phyloP scores from a whole-genome alignment of 2,888 invertebrate species.

The Loripinus fragilis region DNA sequence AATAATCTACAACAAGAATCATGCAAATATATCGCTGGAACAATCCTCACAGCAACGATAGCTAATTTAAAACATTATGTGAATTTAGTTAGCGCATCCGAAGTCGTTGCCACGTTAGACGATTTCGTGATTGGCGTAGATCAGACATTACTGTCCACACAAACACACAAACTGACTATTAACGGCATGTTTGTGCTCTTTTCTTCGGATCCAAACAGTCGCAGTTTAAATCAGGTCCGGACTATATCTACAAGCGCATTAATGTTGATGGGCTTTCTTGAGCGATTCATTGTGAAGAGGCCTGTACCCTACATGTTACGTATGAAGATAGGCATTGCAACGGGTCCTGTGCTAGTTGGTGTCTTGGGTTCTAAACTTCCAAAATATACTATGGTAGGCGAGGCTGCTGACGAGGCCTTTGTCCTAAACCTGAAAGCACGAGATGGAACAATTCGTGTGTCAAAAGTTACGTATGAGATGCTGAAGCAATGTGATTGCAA shows the following conservation, averaged over 20 bases:
- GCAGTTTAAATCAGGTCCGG: not conserved
- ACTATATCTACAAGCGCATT: not conserved
- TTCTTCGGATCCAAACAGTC: not conserved
- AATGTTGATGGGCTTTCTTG: slow-evolving; percentile 2
- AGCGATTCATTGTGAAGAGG: not conserved
- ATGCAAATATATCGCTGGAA: not conserved
- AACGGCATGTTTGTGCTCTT: not conserved
- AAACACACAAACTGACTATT: not conserved
- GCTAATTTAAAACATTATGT: not conserved
- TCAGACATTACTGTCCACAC: not conserved
- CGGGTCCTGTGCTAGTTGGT: not conserved
- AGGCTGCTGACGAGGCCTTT: not conserved
- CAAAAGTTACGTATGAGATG: not conserved
- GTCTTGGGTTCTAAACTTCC: not conserved
- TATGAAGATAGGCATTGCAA: not conserved
- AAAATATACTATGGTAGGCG: not conserved
- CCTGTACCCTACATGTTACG: not conserved
- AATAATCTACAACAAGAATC: not conserved
- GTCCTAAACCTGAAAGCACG: not conserved
- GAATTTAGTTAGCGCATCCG: not conserved
- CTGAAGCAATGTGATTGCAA: not conserved
- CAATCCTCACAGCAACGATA: not conserved
- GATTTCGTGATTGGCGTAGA: not conserved
- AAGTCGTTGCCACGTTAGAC: not conserved
- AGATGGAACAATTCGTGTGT: not conserved